Evolutionary conservation across 2,797 vertebrate species (phyloP), one percentile per base, ranked within the genome.

Genomic region (Lepilemur ruficaudatus): DNA sequence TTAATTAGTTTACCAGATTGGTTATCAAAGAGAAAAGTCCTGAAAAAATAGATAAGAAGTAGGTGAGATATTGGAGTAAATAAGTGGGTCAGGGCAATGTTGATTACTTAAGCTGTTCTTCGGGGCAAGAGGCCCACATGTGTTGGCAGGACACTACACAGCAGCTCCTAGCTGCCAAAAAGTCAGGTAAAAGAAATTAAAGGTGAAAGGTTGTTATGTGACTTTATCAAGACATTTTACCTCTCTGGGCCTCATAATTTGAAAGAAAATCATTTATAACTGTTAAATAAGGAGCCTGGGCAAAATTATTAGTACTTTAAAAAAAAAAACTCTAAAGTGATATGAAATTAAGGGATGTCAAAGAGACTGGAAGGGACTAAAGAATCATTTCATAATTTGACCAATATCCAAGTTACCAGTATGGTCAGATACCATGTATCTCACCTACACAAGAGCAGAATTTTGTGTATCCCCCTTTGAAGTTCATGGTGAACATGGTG

Each of bases 241-340:
- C 15, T 76, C 22, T 61, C 13, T 89, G 4, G 15, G 25, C 2
- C 8, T 80, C 32, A 73, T 43, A 61, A 70, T 81, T 41, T 89
- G 52, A 55, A 83, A 43, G 41, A 80, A 75, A 93, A 57, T 93
- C 2, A 30, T 35, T 80, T 17, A 55, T 63, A 35, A 69, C 80
- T n/a, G 72, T 93, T 89, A 95, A 87, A 55, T 48, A 43, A 89
- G 7, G 55, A n/a, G 13, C 8, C 65, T 87, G n/a, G 22, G 14
- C 17, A 80, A 87, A 7, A 69, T 48, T 78, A 5, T 63, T 73
- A 91, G 14, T 32, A 28, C 5, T 43, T 61, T 23, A 18, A 1
- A 0, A 25, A 11, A 57, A 57, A 57, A 57, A 10, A 4, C 86
- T 65, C 13, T 59, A 82, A 73, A 96, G 41, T 90, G 32, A 61